phyloP scores from a whole-genome alignment of 2,888 invertebrate genomes.

The Lasioglossum leucozonium region DNA sequence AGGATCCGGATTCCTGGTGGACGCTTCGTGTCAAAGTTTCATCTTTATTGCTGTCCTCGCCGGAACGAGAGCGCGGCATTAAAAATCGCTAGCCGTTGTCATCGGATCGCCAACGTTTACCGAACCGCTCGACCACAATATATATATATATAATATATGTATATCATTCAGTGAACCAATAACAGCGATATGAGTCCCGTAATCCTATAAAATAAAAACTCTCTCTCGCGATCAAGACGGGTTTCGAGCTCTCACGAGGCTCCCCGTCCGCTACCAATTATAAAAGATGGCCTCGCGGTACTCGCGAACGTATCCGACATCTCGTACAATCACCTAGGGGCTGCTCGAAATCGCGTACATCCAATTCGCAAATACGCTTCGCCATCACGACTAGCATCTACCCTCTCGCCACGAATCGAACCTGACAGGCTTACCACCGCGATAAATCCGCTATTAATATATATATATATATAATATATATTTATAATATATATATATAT shows the following conservation, averaged over 20 bases:
- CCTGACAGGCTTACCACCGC: slow-evolving; percentile 45
- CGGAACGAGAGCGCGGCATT: slow-evolving; percentile 36
- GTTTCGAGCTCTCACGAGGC: slow-evolving; percentile 11
- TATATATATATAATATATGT: no score
- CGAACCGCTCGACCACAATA: slow-evolving; percentile 15
- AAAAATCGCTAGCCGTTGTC: slow-evolving; percentile 13
- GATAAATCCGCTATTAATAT: slow-evolving; percentile 40
- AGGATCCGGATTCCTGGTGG: slow-evolving; percentile 41
- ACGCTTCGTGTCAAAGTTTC: slow-evolving; percentile 24
- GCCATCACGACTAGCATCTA: slow-evolving; percentile 50
- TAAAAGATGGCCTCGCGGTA: slow-evolving; percentile 26
- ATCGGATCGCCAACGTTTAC: neutral
- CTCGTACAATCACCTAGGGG: neutral
- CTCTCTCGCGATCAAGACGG: neutral
- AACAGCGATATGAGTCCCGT: slow-evolving; percentile 46
- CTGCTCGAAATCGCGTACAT: slow-evolving; percentile 20
- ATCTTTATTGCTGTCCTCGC: slow-evolving; percentile 45
- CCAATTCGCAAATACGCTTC: slow-evolving; percentile 17
- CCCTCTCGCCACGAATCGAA: slow-evolving; percentile 39
- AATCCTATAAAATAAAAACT: slow-evolving; percentile 35
- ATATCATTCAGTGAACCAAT: slow-evolving; percentile 43
- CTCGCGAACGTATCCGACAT: neutral
- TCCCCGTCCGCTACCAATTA: neutral
- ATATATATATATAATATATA: slow-evolving; percentile 20
- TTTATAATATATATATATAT: slow-evolving; percentile 28